Percentiles rank a stretch among this genome's conserved stretches.
These are phyloP conservation scores for Lepus timidus DNA, from an alignment of 2,113 vertebrate genomes.

Conservation along the genomic window DNA sequence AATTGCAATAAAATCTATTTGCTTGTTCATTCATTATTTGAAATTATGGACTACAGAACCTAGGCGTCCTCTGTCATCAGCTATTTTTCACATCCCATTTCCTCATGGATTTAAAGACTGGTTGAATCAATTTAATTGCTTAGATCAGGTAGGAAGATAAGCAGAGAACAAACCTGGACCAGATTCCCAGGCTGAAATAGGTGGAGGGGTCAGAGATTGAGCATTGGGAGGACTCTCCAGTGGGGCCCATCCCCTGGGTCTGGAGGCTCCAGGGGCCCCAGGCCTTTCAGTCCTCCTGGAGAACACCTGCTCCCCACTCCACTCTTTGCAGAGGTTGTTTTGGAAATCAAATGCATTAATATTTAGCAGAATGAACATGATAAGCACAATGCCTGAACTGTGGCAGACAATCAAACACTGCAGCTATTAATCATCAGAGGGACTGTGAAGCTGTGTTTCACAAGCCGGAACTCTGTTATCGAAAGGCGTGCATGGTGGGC, in stretches of 20 bases:
- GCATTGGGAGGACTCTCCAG: neutral
- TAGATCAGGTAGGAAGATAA: neutral
- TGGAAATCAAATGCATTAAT: neutral
- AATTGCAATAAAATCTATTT: neutral
- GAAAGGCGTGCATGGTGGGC: neutral
- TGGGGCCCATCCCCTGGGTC: neutral
- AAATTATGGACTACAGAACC: neutral
- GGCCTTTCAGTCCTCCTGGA: neutral
- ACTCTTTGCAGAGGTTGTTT: neutral
- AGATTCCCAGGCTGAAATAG: neutral
- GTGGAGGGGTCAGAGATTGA: neutral
- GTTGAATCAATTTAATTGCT: neutral
- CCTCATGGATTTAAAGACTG: neutral
- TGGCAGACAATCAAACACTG: neutral
- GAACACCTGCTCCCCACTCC: neutral
- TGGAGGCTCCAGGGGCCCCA: neutral
- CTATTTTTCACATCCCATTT: neutral
- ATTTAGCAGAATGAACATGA: neutral
- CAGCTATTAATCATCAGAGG: neutral
- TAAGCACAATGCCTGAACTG: neutral
- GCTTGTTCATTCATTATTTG: constrained; percentile 18
- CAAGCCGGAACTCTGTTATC: neutral
- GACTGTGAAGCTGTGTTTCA: neutral
- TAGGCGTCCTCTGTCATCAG: neutral
- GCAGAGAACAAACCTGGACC: neutral